These are phyloP conservation scores for Cataglyphis hispanica DNA, from an alignment of 1,140 invertebrate genomes.

Conservation along the genomic window DNA sequence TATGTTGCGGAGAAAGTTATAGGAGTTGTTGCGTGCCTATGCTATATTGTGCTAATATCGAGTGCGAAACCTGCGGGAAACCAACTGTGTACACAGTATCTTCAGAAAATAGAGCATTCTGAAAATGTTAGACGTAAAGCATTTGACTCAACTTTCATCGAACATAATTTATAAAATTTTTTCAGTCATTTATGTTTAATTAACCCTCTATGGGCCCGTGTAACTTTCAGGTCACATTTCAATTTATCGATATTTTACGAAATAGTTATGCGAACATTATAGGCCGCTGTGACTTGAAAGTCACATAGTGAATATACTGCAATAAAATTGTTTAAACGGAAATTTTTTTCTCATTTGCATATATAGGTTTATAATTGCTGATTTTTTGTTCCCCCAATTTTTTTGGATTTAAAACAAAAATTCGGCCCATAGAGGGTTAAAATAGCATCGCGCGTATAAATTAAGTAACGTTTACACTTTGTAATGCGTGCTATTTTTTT, in stretches of 20 bases:
- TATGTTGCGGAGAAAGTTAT: slow-evolving; percentile 48
- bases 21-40: slow-evolving; percentile 23
- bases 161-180: neutral
- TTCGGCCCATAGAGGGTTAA: too few relatives aligned
- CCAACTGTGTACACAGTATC: neutral
- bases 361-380: too few relatives aligned
- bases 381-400: too few relatives aligned
- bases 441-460: neutral
- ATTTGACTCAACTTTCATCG: neutral
- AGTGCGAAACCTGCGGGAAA: slow-evolving; percentile 31
- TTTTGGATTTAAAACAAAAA: too few relatives aligned
- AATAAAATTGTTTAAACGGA: too few relatives aligned
- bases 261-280: too few relatives aligned
- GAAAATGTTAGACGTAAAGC: neutral
- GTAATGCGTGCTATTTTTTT: neutral
- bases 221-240: too few relatives aligned
- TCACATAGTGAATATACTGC: too few relatives aligned
- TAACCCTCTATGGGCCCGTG: too few relatives aligned
- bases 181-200: neutral
- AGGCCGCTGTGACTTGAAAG: too few relatives aligned
- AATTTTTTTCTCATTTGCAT: too few relatives aligned
- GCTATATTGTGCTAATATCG: slow-evolving; percentile 8
- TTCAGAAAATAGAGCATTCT: slow-evolving; percentile 1
- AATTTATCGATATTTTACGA: too few relatives aligned
- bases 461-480: neutral